Evolutionary conservation across 2,888 invertebrate genomes (phyloP).

Genomic region (Physocephala rufipes): DNA sequence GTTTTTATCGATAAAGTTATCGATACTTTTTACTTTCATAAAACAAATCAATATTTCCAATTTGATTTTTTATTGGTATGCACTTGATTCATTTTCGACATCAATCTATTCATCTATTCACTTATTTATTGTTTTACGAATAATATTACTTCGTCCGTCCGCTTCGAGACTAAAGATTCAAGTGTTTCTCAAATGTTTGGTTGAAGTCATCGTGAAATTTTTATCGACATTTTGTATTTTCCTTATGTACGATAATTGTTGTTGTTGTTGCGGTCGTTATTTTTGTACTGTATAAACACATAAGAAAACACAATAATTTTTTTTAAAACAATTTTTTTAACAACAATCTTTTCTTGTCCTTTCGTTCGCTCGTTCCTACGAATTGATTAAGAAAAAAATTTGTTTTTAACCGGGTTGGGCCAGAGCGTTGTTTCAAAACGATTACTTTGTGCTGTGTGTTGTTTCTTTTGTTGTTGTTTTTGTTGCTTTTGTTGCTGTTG

Average conservation of each 20-base stretch:
- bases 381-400: conserved; percentile 23
- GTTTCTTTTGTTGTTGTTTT: conserved; percentile 9
- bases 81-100: conserved; percentile 1
- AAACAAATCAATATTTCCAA: too few species aligned
- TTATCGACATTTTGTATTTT: conserved; percentile 28
- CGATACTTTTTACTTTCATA: too few species aligned
- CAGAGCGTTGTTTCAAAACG: conserved; percentile 14
- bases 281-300: conserved; percentile 10
- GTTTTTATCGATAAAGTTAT: too few species aligned
- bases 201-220: conserved; percentile 23
- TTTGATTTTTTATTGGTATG: too few species aligned
- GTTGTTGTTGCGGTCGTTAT: background rate
- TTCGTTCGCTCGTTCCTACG: conserved; percentile 2
- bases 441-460: conserved; percentile 17
- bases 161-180: conserved; percentile 7
- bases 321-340: conserved; percentile 5
- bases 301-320: background rate
- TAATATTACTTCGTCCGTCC: background rate
- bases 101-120: background rate
- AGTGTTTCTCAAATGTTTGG: conserved; percentile 15
- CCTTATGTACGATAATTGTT: background rate
- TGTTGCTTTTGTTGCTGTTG: conserved; percentile 19
- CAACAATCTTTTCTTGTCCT: conserved; percentile 10
- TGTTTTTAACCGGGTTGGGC: conserved; percentile 11
- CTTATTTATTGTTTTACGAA: conserved; percentile 4